Evolutionary conservation across 2,888 invertebrate genomes (phyloP), one percentile per base, ranked within the genome.

Genomic region (Catonia carolina): DNA sequence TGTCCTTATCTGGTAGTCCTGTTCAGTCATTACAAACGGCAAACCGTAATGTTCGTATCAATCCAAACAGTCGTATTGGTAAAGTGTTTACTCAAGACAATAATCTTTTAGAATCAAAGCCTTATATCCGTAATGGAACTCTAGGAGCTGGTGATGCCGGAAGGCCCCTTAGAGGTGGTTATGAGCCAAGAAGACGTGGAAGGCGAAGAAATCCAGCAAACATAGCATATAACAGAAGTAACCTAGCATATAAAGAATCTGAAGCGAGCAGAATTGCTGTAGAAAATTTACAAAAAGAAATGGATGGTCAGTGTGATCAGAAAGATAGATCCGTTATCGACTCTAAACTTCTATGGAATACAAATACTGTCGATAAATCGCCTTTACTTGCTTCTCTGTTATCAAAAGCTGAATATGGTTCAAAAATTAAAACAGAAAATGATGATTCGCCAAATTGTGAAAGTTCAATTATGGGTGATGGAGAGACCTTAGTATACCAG

Each of bases 341-440:
- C 15, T 51, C 54, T 12, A 58, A 58, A 55, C 31, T 53, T 35
- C 12, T 49, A 14, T 50, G 50, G 50, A 63, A 59, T 41, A 61
- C 48, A 22, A 58, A 58, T 33, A 58, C 39, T 39, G 50, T 48
- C 39, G 58, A 48, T 12, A 53, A 58, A 41, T 66, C 65, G 8
- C 66, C 66, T 7, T 58, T 66, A 27, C 56, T 66, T 36, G 68
- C 77, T 74, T 60, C 77, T 75, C n/a, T 77, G 73, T 60, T 77
- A 74, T 2, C 69, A 74, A 45, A 77, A 77, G 67, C 76, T 67
- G 61, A 77, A 75, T 3, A 69, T 75, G 23, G 76, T 75, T 20
- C 56, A 23, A 62, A 61, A 41, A 14, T 54, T 12, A 60, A 58
- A 48, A 37, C 37, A 17, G 50, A 39, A 53, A 45, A 18, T 20